Base-by-base conservation (phyloP, 2,888 invertebrate species). In the Zele albiditarsus region DNA sequence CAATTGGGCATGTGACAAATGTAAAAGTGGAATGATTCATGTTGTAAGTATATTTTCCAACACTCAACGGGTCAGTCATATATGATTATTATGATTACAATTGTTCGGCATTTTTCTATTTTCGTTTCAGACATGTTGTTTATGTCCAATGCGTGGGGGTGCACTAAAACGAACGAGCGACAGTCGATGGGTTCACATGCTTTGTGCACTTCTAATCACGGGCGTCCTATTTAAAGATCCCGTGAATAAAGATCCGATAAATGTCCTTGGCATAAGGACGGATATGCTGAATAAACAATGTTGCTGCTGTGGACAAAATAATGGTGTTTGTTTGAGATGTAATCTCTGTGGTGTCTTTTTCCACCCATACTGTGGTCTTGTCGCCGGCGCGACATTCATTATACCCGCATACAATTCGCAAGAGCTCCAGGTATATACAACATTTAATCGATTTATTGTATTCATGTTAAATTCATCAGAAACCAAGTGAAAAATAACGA, bases 91-190 rank as follows among this genome's bases (percentile, higher is more conserved):
- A 33, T 71, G 8, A 62, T n/a, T 6, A 58, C 28, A 12, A 49
- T 28, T n/a, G 60, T 58, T 5, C 69, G 58, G 63, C 46, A 77
- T 20, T 53, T 23, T 20, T 20, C 63, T 73, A 72, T 71, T 67
- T 57, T 69, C 60, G 70, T 81, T 82, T 16, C 75, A 90, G 90
- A 87, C 88, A 79, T 93, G 93, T 82, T 90, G 90, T 78, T 83
- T 93, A 76, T 93, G 93, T 84, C 89, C 90, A 31, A 86, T 92
- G 83, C 87, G 91, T 67, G 92, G 92, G 14, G 94, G 94, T 66
- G 93, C 93, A 72, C 90, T 94, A 78, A 94, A 94, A 84, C 91
- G 92, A 81, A 92, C 92, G 3, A 91, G 91, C 75, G 92, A 92
- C 82, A 90, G 91, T 27, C 89, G 91, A 63, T 94, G 94, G 94